Evolutionary conservation across 2,113 vertebrate genomes (phyloP).

Genomic region (Indri indri): DNA sequence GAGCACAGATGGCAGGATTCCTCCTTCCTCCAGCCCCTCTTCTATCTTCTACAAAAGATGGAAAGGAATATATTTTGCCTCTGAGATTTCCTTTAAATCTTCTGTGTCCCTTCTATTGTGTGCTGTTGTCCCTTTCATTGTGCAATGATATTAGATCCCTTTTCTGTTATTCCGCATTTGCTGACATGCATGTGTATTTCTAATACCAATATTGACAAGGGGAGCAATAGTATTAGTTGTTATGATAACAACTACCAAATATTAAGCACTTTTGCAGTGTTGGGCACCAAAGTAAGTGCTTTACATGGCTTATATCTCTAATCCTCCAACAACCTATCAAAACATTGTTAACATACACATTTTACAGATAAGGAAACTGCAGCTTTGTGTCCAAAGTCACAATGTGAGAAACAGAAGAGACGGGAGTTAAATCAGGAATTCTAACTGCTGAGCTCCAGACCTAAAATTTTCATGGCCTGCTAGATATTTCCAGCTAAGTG

Average conservation of each 20-base stretch:
- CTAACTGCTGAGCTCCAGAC: neutral
- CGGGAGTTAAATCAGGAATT: neutral
- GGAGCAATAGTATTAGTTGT: neutral
- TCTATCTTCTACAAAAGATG: neutral
- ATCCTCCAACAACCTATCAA: neutral
- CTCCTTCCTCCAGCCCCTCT: neutral
- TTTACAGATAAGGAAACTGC: neutral
- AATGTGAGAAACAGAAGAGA: neutral
- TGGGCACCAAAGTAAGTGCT: neutral
- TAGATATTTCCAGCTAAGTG: neutral
- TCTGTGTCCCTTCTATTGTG: neutral
- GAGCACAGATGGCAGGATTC: neutral
- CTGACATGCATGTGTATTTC: neutral
- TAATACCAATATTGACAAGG: neutral
- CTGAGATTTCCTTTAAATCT: neutral
- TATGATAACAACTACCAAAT: neutral
- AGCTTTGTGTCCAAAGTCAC: no score
- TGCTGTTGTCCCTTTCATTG: neutral
- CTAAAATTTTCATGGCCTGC: neutral
- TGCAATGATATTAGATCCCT: neutral
- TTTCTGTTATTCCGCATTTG: neutral
- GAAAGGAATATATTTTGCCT: neutral
- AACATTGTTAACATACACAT: neutral
- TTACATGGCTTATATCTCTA: neutral
- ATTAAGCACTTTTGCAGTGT: neutral